A percentile compares a stretch with the other conserved stretches of the same genome.
Evolutionary conservation across 2,888 invertebrate species (phyloP).

Genomic region (Spodoptera picta): DNA sequence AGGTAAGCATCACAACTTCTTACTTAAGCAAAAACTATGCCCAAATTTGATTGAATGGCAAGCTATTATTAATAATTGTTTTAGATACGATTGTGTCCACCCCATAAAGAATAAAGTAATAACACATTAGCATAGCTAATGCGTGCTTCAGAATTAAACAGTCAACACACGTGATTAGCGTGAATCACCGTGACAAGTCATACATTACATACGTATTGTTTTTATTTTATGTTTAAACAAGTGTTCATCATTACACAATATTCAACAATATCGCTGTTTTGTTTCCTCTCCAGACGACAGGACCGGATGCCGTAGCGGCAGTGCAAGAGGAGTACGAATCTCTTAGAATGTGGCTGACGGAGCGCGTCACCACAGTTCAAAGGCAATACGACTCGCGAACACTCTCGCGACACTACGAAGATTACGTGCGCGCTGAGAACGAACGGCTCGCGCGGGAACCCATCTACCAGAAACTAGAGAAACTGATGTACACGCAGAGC

Average conservation of each 20-base stretch:
- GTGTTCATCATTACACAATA: slow-evolving; percentile 3
- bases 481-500: slow-evolving; percentile 94
- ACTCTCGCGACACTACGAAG: slow-evolving; percentile 93
- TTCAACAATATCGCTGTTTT: slow-evolving; percentile 7
- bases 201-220: slow-evolving; percentile 25
- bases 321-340: slow-evolving; percentile 94
- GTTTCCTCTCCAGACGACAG: slow-evolving; percentile 86
- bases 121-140: slow-evolving; percentile 3
- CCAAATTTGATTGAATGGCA: too few species aligned
- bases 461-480: slow-evolving; percentile 93
- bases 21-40: too few species aligned
- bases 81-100: too few species aligned
- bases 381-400: slow-evolving; percentile 93
- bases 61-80: too few species aligned
- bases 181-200: slow-evolving; percentile 14
- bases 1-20: slow-evolving; percentile 74
- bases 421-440: slow-evolving; percentile 93
- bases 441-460: slow-evolving; percentile 93
- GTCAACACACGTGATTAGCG: slow-evolving; percentile 10
- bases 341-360: slow-evolving; percentile 94
- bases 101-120: background rate
- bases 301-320: slow-evolving; percentile 92
- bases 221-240: slow-evolving; percentile 19
- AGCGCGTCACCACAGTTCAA: slow-evolving; percentile 93
- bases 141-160: background rate